Evolutionary conservation across 2,113 vertebrate species (phyloP), one percentile per base, ranked within the genome.

Genomic region (Natator depressus): DNA sequence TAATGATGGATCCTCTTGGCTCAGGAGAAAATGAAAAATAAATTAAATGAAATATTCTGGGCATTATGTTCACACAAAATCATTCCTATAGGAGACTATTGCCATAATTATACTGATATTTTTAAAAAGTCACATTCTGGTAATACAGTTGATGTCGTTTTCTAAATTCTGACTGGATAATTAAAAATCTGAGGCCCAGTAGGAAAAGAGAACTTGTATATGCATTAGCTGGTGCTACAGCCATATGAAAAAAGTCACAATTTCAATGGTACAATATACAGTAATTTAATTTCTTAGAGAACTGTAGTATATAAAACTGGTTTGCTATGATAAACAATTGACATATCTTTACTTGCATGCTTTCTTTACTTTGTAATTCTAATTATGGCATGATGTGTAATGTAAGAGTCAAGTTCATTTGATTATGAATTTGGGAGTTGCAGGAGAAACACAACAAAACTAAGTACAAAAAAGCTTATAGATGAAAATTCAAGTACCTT

Each of bases 311-410:
- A 49, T 86, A 50, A 57, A 65, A 80, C 80, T 31, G 8, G 20
- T 22, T 72, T 1, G 1, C 10, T 85, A 24, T 79, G n/a, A 46
- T 85, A 89, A 89, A 17, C 22, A 88, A 88, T 87, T 10, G 4
- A 1, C 6, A 92, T n/a, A 53, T 2, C 49, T 1, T 0, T 49
- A 69, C 81, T 88, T 95, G 24, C 4, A 84, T 50, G 38, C 49
- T 76, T 82, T 75, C 72, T 84, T 89, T 95, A 35, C 3, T 76
- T 91, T 92, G 47, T 90, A 83, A 88, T 91, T 85, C 42, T 22
- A 91, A 10, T 57, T 85, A 83, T 11, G 47, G 17, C 7, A 65
- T 59, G 31, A 87, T 35, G 29, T n/a, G 8, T 46, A 91, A 62
- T 84, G 59, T 88, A 88, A 95, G 89, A 50, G 24, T 25, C 47